Percentiles rank a stretch among this genome's conserved stretches.
phyloP scores from a whole-genome alignment of 2,113 vertebrate genomes.

The Rhinoptilus africanus region DNA sequence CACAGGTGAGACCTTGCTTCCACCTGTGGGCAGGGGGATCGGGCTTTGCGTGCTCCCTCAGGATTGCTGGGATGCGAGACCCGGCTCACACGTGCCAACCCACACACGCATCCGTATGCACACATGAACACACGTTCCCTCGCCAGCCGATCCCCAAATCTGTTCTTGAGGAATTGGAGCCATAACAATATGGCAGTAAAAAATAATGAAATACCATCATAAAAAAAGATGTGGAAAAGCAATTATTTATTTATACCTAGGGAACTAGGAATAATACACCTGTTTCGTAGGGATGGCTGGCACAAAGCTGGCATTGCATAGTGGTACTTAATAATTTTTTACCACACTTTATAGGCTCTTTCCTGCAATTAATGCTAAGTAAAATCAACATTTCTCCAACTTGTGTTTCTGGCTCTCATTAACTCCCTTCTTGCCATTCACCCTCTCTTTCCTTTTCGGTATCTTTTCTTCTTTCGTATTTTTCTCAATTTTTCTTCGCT shows the following conservation, averaged over 20 bases:
- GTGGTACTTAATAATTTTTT: slow-evolving; percentile 70
- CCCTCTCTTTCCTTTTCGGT: neutral
- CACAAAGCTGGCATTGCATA: slow-evolving; percentile 73
- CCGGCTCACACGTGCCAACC: neutral
- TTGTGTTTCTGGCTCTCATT: slow-evolving; percentile 52
- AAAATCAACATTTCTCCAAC: slow-evolving; percentile 76
- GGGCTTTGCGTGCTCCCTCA: neutral
- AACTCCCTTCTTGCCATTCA: slow-evolving; percentile 5
- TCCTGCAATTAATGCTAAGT: slow-evolving; percentile 80
- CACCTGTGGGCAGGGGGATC: neutral
- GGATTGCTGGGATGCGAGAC: neutral
- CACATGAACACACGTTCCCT: neutral
- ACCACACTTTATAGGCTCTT: slow-evolving; percentile 73
- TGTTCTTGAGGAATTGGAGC: neutral
- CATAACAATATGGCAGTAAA: slow-evolving; percentile 68
- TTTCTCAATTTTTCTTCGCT: neutral
- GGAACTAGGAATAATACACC: slow-evolving; percentile 78
- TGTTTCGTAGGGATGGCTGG: slow-evolving; percentile 64
- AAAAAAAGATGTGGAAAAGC: slow-evolving; percentile 67
- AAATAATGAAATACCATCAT: slow-evolving; percentile 76
- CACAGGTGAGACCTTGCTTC: neutral
- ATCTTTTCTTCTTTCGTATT: neutral
- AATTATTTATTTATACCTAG: slow-evolving; percentile 73
- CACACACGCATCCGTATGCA: accelerated
- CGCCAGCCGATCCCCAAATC: neutral